Base-by-base conservation (phyloP, 2,113 vertebrate genomes). In the Rhinogobius similis region DNA sequence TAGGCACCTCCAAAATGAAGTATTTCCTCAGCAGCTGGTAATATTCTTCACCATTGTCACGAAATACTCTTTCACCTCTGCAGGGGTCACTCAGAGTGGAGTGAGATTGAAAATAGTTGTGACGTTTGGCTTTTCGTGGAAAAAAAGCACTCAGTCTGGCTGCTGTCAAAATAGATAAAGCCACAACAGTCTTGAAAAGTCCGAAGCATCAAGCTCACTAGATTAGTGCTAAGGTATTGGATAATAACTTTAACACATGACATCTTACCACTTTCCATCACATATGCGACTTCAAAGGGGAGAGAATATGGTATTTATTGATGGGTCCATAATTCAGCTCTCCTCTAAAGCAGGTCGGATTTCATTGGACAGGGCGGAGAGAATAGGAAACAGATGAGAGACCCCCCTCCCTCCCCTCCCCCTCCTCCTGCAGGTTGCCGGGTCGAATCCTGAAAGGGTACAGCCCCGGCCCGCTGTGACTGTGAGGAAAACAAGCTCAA, bases 381-480 rank as follows among this genome's bases (percentile, higher is more conserved):
- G 89, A 92, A 93, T 93, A 75, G 75, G 84, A 94, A 93, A 84
- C 93, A 94, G 93, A 93, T 94, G 93, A 92, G 50, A 62, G 78
- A 73, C 77, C 75, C 73, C 84, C 67, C 72, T 21, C 36, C 70
- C 78, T 73, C 71, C 78, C 71, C 75, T 80, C 86, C 70, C 76
- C 67, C 81, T 77, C 64, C 69, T 61, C 67, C 68, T 36, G 69
- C 71, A 78, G 84, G 81, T 77, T 82, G 74, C 44, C 53, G 11
- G 79, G 73, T 86, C 26, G 26, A 82, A 65, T 84, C 73, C 72
- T 74, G 81, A 86, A 18, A 58, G 74, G 70, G 73, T 69, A 56
- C 39, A 70, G 62, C 27, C 66, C 29, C 21, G 70, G 48, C n/a
- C 69, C 16, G 16, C 52, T 29, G 63, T 65, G 68, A 67, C 66